Percentiles rank a stretch among this genome's conserved stretches.
Conservation (phyloP, 2,113 vertebrate species). For the Limanda limanda region DNA sequence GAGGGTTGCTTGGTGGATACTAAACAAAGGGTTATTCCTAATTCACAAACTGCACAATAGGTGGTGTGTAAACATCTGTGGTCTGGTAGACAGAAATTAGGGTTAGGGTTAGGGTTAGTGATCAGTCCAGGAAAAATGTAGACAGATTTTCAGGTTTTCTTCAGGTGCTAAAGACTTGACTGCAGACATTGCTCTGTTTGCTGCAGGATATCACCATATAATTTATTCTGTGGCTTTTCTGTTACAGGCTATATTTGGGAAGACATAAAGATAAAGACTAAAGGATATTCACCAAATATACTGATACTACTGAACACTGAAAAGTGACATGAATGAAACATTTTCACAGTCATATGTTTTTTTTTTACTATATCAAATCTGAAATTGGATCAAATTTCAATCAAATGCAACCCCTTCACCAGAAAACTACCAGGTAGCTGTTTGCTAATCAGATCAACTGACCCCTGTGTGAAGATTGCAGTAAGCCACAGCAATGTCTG, state of each 20-base stretch:
- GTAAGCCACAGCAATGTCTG: constrained; percentile 37
- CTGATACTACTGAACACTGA: background rate
- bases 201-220: no score
- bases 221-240: background rate
- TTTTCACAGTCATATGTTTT: no score
- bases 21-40: background rate
- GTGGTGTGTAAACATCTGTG: background rate
- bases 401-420: no score
- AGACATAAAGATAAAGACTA: no score
- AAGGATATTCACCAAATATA: no score
- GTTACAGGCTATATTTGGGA: background rate
- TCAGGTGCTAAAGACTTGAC: background rate
- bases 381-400: background rate
- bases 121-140: background rate
- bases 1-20: background rate
- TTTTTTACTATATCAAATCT: background rate
- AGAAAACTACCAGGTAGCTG: no score
- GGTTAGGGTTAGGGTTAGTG: no score
- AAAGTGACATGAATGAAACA: background rate
- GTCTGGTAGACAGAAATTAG: background rate
- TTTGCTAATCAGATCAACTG: background rate
- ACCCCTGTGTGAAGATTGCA: background rate
- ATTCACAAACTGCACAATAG: no score
- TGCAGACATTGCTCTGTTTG: constrained; percentile 38
- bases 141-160: background rate